Percentiles rank a stretch among this genome's conserved stretches.
Evolutionary conservation across 2,888 invertebrate species (phyloP).

Genomic region (Tolmerus cingulatus): DNA sequence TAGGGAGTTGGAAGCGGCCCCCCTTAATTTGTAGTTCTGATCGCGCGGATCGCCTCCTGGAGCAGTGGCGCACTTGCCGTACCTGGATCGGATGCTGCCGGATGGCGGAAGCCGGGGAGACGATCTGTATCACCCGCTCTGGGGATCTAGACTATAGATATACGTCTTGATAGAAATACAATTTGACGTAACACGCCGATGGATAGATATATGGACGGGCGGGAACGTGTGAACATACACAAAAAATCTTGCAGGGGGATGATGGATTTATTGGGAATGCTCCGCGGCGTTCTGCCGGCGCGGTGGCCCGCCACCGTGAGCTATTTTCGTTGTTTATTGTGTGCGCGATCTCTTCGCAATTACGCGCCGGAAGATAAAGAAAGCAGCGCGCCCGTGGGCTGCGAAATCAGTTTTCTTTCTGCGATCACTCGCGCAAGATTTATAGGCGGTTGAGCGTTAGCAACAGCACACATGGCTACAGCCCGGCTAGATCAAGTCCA

Average conservation of each 20-base stretch:
- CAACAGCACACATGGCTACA: not conserved
- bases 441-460: constrained; percentile 2
- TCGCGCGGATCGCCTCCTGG: constrained; percentile 37
- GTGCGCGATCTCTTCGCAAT: constrained; percentile 27
- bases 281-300: constrained; percentile 1
- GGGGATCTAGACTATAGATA: not conserved
- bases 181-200: constrained; percentile 32
- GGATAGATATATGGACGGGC: constrained; percentile 37
- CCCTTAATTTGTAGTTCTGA: constrained; percentile 36
- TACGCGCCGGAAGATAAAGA: constrained; percentile 26
- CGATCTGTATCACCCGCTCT: constrained; percentile 41
- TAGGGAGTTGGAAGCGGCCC: constrained; percentile 31
- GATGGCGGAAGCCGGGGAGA: constrained; percentile 45
- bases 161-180: constrained; percentile 38
- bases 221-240: constrained; percentile 32
- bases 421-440: constrained; percentile 18
- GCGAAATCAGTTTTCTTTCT: constrained; percentile 5
- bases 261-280: constrained; percentile 49
- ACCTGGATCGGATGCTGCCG: constrained; percentile 36
- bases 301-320: not conserved
- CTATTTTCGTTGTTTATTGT: constrained; percentile 48
- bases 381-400: not conserved
- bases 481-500: not conserved
- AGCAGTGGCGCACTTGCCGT: constrained; percentile 1
- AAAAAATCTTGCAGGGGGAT: constrained; percentile 46